These are phyloP conservation scores for Idaea aversata DNA, from an alignment of 2,888 invertebrate genomes.

Conservation along the genomic window DNA sequence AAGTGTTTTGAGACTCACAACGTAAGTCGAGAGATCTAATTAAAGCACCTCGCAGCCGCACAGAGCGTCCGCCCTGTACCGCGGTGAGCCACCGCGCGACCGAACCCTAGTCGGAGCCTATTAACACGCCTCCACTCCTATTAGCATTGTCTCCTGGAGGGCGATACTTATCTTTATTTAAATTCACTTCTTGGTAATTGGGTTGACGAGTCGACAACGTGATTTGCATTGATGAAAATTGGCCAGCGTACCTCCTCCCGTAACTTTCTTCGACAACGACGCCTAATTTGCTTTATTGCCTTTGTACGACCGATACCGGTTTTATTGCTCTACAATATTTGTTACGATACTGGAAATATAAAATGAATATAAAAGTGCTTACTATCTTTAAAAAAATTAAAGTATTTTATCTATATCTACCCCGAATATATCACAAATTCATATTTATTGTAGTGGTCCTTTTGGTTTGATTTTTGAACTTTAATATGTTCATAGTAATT, in stretches of 20 bases:
- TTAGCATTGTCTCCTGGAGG: slow-evolving; percentile 80
- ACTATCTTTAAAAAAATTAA: no score
- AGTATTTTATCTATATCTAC: no score
- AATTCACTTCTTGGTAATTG: slow-evolving; percentile 81
- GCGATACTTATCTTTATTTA: slow-evolving; percentile 81
- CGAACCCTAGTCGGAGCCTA: slow-evolving; percentile 70
- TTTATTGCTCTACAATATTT: slow-evolving; percentile 35
- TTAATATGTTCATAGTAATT: no score
- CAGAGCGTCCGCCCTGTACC: slow-evolving; percentile 28
- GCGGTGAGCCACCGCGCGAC: slow-evolving; percentile 45
- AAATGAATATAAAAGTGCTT: background rate
- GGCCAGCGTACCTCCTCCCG: slow-evolving; percentile 62
- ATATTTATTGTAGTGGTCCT: no score
- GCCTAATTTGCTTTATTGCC: slow-evolving; percentile 71
- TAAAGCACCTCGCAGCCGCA: slow-evolving; percentile 59
- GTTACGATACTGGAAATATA: slow-evolving; percentile 23
- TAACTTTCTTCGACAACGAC: slow-evolving; percentile 61
- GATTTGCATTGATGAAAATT: slow-evolving; percentile 81
- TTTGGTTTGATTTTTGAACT: no score
- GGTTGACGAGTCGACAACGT: slow-evolving; percentile 81
- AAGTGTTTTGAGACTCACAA: slow-evolving; percentile 73
- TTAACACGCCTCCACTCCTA: slow-evolving; percentile 78
- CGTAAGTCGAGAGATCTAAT: slow-evolving; percentile 77
- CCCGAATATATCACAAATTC: no score
- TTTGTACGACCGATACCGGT: slow-evolving; percentile 56